These are phyloP conservation scores for Aelia acuminata DNA, from an alignment of 2,888 invertebrate species.

Conservation along the genomic window DNA sequence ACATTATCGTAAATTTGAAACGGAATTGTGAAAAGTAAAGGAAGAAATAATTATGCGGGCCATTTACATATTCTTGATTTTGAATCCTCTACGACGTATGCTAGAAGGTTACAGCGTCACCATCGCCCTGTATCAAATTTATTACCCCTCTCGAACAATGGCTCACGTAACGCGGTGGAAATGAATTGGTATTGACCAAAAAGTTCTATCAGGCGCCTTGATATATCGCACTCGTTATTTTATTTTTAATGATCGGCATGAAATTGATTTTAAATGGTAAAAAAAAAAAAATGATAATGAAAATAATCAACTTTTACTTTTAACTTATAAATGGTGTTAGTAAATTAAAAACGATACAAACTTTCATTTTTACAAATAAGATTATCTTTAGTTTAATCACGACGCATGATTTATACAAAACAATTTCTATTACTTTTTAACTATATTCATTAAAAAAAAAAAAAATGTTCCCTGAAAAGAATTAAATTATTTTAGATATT, in stretches of 20 bases:
- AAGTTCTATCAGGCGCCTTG: not conserved
- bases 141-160: not conserved
- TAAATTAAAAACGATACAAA: too few species aligned
- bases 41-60: not conserved
- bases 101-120: not conserved
- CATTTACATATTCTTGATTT: conserved; percentile 36
- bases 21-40: not conserved
- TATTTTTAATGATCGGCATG: not conserved
- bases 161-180: not conserved
- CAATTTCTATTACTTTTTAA: too few species aligned
- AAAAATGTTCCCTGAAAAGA: too few species aligned
- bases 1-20: not conserved
- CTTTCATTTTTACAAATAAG: too few species aligned
- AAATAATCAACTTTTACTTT: too few species aligned
- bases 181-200: not conserved
- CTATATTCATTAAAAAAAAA: too few species aligned
- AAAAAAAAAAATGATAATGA: too few species aligned
- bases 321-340: too few species aligned
- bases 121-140: conserved; percentile 20
- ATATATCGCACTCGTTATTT: not conserved
- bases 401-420: too few species aligned
- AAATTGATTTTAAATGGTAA: too few species aligned
- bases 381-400: too few species aligned
- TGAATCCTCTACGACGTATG: not conserved
- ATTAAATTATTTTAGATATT: too few species aligned